Evolutionary conservation across 1,140 invertebrate species (phyloP).

Genomic region (Cotesia vestalis): DNA sequence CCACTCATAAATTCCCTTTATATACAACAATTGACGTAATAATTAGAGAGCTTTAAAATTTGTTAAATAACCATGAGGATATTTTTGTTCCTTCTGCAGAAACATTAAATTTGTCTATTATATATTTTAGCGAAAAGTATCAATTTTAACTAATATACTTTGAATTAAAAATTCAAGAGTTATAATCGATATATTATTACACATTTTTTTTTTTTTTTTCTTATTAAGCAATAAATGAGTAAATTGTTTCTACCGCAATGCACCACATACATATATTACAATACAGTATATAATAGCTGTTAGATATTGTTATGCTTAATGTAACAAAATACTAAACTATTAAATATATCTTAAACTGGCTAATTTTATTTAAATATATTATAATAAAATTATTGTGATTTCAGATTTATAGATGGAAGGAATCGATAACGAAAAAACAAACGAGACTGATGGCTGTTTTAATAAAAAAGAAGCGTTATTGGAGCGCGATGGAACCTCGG

Average conservation of each 20-base stretch:
- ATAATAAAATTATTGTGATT: conserved; percentile 10
- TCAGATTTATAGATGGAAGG: conserved; percentile 60
- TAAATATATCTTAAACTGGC: background rate
- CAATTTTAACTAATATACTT: too few species aligned
- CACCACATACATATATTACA: conserved; percentile 40
- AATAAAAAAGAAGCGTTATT: conserved; percentile 32
- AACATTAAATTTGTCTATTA: too few species aligned
- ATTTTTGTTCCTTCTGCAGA: too few species aligned
- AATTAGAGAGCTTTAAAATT: too few species aligned
- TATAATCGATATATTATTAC: background rate
- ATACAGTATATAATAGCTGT: background rate
- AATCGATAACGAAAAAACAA: conserved; percentile 52
- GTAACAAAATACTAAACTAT: background rate
- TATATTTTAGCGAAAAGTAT: too few species aligned
- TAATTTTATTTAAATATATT: background rate
- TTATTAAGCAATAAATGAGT: background rate
- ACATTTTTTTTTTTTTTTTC: background rate
- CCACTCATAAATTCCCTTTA: too few species aligned
- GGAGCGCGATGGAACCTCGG: conserved; percentile 12
- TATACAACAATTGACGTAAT: conserved; percentile 26
- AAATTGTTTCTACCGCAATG: conserved; percentile 51
- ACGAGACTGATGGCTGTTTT: conserved; percentile 55
- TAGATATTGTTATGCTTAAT: background rate
- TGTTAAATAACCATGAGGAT: too few species aligned
- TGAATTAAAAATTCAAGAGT: too few species aligned